Evolutionary conservation across 2,113 vertebrate species (phyloP).

Genomic region (Toxotes chatareus): DNA sequence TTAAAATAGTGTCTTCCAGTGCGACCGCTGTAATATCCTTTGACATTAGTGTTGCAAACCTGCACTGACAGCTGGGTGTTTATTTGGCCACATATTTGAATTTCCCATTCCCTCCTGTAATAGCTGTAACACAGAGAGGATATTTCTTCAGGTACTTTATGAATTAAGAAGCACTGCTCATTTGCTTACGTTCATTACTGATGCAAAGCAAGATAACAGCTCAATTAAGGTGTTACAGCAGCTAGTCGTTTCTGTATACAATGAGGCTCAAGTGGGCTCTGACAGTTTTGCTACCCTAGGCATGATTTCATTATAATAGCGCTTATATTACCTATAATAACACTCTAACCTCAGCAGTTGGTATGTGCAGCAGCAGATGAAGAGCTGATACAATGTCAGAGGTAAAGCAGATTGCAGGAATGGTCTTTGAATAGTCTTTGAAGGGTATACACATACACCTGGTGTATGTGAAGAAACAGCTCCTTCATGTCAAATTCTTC

Average conservation of each 20-base stretch:
- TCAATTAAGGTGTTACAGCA: constrained; percentile 38
- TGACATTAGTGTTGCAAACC: constrained; percentile 61
- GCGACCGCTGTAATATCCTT: constrained; percentile 39
- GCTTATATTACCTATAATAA: constrained; percentile 15
- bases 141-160: constrained; percentile 45
- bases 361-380: not conserved
- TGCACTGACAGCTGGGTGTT: constrained; percentile 46
- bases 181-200: constrained; percentile 53
- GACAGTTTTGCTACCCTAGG: constrained; percentile 12
- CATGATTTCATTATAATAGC: not conserved
- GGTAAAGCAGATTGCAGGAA: not conserved
- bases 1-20: constrained; percentile 52
- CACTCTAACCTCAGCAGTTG: not conserved
- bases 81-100: constrained; percentile 32
- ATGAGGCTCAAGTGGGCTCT: constrained; percentile 30
- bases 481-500: not conserved
- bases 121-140: constrained; percentile 11
- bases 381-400: not conserved
- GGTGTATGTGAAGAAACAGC: not conserved
- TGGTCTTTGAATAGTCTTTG: too few species aligned
- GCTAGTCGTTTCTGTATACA: constrained; percentile 25
- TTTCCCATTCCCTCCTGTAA: constrained; percentile 39
- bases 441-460: too few species aligned
- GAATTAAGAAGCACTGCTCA: constrained; percentile 57
- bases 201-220: constrained; percentile 66